A percentile compares a stretch with the other conserved stretches of the same genome.
Conservation (phyloP, 2,797 vertebrate species). For the Falco rusticolus region DNA sequence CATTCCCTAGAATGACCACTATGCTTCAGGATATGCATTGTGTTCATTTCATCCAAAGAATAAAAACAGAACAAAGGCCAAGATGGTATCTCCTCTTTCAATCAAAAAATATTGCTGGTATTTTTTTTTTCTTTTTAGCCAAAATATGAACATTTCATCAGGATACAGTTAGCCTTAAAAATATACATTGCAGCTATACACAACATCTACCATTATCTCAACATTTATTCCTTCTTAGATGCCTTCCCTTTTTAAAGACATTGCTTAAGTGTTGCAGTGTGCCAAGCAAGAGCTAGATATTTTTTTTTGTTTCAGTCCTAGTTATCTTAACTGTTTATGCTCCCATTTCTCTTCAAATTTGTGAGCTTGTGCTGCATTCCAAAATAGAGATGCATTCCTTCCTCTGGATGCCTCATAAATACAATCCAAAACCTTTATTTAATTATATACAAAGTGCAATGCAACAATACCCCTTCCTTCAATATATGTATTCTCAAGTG, state of each 20-base stretch:
- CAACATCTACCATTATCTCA: not conserved
- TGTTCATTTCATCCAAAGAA: not conserved
- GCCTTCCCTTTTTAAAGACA: conserved; percentile 4
- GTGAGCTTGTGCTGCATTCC: conserved; percentile 1
- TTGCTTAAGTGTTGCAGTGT: not conserved
- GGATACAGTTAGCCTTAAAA: not conserved
- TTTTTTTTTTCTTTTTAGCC: not conserved
- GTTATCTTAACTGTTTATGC: conserved; percentile 48
- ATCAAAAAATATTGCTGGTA: not conserved
- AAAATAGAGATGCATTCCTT: conserved; percentile 22
- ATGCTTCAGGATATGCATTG: not conserved
- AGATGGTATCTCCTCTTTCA: not conserved
- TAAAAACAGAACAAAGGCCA: not conserved
- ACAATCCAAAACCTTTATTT: not conserved
- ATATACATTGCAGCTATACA: not conserved
- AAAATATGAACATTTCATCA: not conserved
- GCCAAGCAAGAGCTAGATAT: conserved; percentile 29
- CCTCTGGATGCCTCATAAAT: conserved; percentile 29
- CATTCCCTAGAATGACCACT: not conserved
- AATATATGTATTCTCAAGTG: not conserved
- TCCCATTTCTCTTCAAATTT: conserved; percentile 46
- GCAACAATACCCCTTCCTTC: not conserved
- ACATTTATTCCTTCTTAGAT: not conserved
- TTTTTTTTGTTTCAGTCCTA: conserved; percentile 17
- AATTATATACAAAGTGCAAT: not conserved